Evolutionary conservation across 2,113 vertebrate species (phyloP).

Genomic region (Macrotis lagotis): DNA sequence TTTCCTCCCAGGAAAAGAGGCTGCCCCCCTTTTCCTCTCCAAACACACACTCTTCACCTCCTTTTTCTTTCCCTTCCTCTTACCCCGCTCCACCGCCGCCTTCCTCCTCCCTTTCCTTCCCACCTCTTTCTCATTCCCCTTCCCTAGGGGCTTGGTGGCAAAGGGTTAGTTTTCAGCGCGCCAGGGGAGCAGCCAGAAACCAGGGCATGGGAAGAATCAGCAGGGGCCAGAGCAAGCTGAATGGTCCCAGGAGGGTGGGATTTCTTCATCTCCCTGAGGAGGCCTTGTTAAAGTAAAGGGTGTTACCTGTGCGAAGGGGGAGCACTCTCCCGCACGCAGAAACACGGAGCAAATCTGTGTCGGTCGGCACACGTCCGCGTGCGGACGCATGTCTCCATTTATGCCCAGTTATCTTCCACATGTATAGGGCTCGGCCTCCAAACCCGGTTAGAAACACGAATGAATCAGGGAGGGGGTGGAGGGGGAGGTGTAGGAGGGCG

Average conservation of each 20-base stretch:
- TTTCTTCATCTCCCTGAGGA: conserved; percentile 40
- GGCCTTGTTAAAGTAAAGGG: conserved; percentile 18
- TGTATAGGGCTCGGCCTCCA: conserved; percentile 6
- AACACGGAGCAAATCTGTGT: conserved; percentile 37
- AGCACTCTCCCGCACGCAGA: conserved; percentile 10
- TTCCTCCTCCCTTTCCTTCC: neutral
- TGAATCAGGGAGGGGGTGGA: neutral
- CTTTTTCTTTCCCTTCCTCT: conserved; percentile 59
- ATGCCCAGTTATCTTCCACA: conserved; percentile 36
- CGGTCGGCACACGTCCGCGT: neutral
- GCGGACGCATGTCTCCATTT: neutral
- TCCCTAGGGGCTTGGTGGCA: neutral
- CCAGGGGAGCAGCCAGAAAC: neutral
- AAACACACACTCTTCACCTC: conserved; percentile 60
- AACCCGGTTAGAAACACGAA: neutral
- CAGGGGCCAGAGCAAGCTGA: neutral
- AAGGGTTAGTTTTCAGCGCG: neutral
- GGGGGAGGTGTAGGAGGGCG: neutral
- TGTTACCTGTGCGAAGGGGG: conserved; percentile 15
- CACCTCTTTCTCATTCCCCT: neutral
- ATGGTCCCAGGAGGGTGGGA: conserved; percentile 20
- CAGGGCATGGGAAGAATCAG: neutral
- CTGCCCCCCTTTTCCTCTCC: conserved; percentile 59
- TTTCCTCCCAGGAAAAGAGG: conserved; percentile 75
- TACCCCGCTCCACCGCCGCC: neutral